phyloP scores from a whole-genome alignment of 2,797 vertebrate genomes.

The Sebastes flavidus region DNA sequence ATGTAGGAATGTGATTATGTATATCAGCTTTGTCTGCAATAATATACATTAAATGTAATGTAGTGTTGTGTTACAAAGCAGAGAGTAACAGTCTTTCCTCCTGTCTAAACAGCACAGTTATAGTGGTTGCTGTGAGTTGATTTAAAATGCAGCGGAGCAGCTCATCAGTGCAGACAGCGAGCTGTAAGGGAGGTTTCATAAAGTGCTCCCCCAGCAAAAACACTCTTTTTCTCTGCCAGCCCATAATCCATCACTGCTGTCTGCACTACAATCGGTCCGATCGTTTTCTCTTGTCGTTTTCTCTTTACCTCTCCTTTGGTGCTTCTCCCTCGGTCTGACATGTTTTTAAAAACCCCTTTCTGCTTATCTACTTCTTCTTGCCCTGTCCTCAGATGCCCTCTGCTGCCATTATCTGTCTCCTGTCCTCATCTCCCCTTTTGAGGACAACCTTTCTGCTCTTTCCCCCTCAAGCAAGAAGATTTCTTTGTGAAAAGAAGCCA shows the following conservation, averaged over 20 bases:
- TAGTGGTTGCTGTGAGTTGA: neutral
- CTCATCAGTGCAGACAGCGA: constrained; percentile 37
- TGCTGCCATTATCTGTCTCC: neutral
- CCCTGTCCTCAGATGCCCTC: neutral
- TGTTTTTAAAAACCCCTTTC: neutral
- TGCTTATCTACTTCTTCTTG: neutral
- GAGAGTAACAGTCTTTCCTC: neutral
- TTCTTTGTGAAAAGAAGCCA: neutral
- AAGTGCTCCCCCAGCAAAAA: constrained; percentile 40
- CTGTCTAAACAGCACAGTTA: neutral
- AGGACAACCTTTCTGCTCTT: neutral
- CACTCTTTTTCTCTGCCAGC: constrained; percentile 38
- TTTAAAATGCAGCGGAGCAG: constrained; percentile 36
- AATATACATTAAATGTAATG: neutral
- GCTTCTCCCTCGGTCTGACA: neutral
- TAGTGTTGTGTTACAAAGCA: neutral
- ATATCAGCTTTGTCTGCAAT: neutral
- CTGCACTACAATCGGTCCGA: constrained; percentile 36
- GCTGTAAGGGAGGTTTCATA: constrained; percentile 42
- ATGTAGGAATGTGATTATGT: neutral
- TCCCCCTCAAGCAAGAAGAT: neutral
- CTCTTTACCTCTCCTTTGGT: constrained; percentile 1
- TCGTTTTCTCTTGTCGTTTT: constrained; percentile 27
- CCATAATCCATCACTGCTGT: constrained; percentile 52
- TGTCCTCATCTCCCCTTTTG: neutral